A percentile compares a stretch with the other conserved stretches of the same genome.
Conservation (phyloP, 2,888 invertebrate genomes). For the Carcina quercana region DNA sequence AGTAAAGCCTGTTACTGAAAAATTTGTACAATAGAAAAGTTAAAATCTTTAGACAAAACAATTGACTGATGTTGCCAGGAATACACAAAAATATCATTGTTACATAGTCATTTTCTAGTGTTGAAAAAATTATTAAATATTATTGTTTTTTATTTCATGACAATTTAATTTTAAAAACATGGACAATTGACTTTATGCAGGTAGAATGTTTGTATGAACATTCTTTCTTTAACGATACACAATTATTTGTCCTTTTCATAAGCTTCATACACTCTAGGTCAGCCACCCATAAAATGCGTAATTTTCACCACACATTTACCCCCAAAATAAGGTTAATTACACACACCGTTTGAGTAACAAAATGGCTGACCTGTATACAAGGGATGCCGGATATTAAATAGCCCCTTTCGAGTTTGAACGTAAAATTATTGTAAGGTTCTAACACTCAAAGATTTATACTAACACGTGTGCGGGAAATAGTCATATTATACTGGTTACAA, state of each 20-base stretch:
- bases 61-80: too few species aligned
- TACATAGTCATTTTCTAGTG: too few species aligned
- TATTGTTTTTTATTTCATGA: background rate
- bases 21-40: background rate
- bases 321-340: conserved; percentile 19
- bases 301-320: conserved; percentile 15
- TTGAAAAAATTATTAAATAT: too few species aligned
- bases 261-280: conserved; percentile 1
- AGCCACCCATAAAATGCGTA: conserved; percentile 9
- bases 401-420: conserved; percentile 14
- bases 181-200: background rate
- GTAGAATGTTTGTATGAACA: background rate
- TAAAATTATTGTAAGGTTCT: conserved; percentile 17
- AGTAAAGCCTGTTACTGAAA: too few species aligned
- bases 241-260: too few species aligned
- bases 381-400: conserved; percentile 17
- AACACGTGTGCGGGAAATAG: background rate
- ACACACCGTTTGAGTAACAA: conserved; percentile 14
- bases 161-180: background rate
- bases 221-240: too few species aligned
- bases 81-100: too few species aligned
- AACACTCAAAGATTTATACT: background rate
- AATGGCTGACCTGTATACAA: conserved; percentile 13
- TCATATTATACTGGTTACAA: background rate
- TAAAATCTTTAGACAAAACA: background rate